These are phyloP conservation scores for Athalia circularis DNA, from an alignment of 2,888 invertebrate genomes.

Conservation along the genomic window DNA sequence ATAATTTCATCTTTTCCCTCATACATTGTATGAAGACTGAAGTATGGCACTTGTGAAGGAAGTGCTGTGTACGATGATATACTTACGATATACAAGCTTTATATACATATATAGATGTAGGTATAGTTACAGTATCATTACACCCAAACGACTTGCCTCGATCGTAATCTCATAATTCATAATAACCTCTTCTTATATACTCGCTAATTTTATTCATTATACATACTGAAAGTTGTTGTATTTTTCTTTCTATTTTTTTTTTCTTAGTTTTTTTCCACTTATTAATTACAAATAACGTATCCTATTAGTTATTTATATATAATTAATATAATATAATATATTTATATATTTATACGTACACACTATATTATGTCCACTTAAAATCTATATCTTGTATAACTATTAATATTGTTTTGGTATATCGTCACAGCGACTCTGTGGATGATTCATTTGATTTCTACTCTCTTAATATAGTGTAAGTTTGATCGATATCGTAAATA, in stretches of 20 bases:
- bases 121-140: slow-evolving; percentile 50
- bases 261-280: background rate
- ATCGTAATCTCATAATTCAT: slow-evolving; percentile 14
- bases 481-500: background rate
- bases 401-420: slow-evolving; percentile 72
- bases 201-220: background rate
- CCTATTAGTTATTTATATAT: slow-evolving; percentile 6
- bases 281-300: too few relatives aligned
- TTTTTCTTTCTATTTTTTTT: background rate
- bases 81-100: slow-evolving; percentile 60
- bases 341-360: slow-evolving; percentile 26
- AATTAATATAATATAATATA: slow-evolving; percentile 8
- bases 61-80: slow-evolving; percentile 2
- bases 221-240: background rate
- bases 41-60: background rate
- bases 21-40: background rate
- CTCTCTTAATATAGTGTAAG: slow-evolving; percentile 54
- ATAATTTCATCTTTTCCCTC: too few relatives aligned
- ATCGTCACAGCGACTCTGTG: slow-evolving; percentile 72
- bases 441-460: slow-evolving; percentile 68
- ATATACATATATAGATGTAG: slow-evolving; percentile 65
- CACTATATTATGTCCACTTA: slow-evolving; percentile 56
- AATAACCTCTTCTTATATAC: slow-evolving; percentile 3
- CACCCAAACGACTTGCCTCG: slow-evolving; percentile 16
- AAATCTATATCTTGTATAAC: slow-evolving; percentile 59